Evolutionary conservation across 1,140 invertebrate species (phyloP).

Genomic region (Ditylenchus dipsaci): DNA sequence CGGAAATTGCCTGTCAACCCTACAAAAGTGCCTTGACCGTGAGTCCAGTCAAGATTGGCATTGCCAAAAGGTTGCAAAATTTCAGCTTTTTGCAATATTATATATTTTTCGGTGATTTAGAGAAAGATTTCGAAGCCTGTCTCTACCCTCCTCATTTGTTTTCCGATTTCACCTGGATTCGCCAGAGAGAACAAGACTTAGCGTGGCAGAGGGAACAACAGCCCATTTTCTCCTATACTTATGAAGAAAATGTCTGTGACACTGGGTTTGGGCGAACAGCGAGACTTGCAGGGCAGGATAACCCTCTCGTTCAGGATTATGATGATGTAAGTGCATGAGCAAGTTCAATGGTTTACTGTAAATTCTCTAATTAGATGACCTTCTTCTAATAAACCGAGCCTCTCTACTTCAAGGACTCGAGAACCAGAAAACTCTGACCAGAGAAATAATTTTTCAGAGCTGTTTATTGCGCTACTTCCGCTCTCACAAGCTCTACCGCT

Average conservation of each 20-base stretch:
- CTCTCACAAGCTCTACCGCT: too few relatives aligned
- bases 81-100: background rate
- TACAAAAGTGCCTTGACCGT: too few relatives aligned
- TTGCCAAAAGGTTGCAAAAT: background rate
- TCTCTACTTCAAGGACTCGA: too few relatives aligned
- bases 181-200: background rate
- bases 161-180: slow-evolving; percentile 1
- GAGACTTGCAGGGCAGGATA: slow-evolving; percentile 29
- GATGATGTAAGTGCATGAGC: slow-evolving; percentile 5
- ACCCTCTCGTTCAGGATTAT: slow-evolving; percentile 28
- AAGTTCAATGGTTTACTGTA: too few relatives aligned
- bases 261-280: slow-evolving; percentile 29
- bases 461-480: too few relatives aligned
- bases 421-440: too few relatives aligned
- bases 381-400: too few relatives aligned
- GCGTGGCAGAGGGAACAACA: background rate
- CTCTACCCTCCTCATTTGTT: slow-evolving; percentile 10
- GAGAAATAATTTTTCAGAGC: too few relatives aligned
- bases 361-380: too few relatives aligned
- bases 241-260: slow-evolving; percentile 13
- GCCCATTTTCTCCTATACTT: slow-evolving; percentile 1
- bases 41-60: too few relatives aligned
- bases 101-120: background rate
- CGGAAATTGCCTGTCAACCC: too few relatives aligned
- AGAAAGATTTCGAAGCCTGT: background rate